Evolutionary conservation across 1,140 invertebrate genomes (phyloP).

Genomic region (Triops cancriformis): DNA sequence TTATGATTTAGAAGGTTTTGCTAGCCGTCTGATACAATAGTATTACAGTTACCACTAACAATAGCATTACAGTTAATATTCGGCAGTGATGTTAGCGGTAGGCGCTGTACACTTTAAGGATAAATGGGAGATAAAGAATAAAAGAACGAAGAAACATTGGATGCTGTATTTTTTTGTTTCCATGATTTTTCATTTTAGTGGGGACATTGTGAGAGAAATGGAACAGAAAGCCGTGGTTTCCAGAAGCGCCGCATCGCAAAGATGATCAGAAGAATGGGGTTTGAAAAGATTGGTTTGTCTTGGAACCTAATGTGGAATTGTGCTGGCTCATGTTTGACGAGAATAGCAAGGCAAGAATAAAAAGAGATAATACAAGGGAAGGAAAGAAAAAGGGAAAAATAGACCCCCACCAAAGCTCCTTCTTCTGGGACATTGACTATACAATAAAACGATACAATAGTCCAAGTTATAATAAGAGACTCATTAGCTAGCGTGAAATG

Average conservation of each 20-base stretch:
- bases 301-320: conserved; percentile 4
- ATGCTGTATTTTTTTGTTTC: too few relatives aligned
- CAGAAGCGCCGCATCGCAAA: background rate
- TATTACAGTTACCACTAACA: too few relatives aligned
- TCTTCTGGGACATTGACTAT: background rate
- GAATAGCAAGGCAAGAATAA: background rate
- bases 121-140: too few relatives aligned
- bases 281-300: background rate
- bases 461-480: conserved; percentile 6
- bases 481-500: conserved; percentile 13
- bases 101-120: too few relatives aligned
- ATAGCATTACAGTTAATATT: too few relatives aligned
- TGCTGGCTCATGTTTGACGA: conserved; percentile 12
- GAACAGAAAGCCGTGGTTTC: background rate
- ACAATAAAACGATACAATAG: conserved; percentile 11
- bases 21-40: too few relatives aligned
- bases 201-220: too few relatives aligned
- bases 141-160: too few relatives aligned
- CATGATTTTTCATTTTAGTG: too few relatives aligned
- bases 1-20: background rate
- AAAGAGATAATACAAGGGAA: background rate
- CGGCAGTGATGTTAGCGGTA: too few relatives aligned
- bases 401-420: background rate
- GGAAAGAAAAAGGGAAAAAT: background rate
- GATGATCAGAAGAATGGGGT: background rate